These are phyloP conservation scores for Drosophila quadrilineata DNA, from an alignment of 1,140 invertebrate species.

Conservation along the genomic window DNA sequence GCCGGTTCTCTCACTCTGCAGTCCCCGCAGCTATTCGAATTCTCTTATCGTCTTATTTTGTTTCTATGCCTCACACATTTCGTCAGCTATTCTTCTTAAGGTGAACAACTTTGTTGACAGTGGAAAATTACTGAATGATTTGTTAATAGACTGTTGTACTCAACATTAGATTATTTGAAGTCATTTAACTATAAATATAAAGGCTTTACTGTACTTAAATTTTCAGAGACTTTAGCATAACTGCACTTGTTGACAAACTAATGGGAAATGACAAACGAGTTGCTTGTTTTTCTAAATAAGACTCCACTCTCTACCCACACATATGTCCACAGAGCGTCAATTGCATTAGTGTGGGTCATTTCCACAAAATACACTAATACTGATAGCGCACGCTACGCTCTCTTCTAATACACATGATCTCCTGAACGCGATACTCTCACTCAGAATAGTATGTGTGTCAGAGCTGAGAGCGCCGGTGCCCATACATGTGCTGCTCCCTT, in stretches of 20 bases:
- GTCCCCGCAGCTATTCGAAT: not conserved
- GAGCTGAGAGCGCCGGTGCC: not conserved
- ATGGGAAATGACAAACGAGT: not conserved
- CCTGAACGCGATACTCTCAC: not conserved
- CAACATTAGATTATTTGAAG: not conserved
- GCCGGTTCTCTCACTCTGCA: not conserved
- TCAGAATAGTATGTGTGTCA: not conserved
- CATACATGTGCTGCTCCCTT: not conserved
- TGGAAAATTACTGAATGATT: conserved; percentile 13
- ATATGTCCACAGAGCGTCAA: not conserved
- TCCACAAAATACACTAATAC: not conserved
- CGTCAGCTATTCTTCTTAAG: not conserved
- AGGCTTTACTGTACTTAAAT: not conserved
- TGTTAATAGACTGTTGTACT: not conserved
- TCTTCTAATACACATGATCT: not conserved
- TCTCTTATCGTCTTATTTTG: conserved; percentile 1
- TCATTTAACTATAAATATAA: not conserved
- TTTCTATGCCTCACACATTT: not conserved
- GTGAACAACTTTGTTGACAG: not conserved
- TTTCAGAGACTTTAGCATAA: not conserved
- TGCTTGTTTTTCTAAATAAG: not conserved
- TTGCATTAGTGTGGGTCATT: conserved; percentile 1
- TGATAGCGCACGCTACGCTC: not conserved
- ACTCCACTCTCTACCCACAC: not conserved
- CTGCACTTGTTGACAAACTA: not conserved